Evolutionary conservation across 53 echinoderm and acorn worm genomes (phyloP), one percentile per base, ranked within the genome.

Genomic region (Zoroaster sp.): DNA sequence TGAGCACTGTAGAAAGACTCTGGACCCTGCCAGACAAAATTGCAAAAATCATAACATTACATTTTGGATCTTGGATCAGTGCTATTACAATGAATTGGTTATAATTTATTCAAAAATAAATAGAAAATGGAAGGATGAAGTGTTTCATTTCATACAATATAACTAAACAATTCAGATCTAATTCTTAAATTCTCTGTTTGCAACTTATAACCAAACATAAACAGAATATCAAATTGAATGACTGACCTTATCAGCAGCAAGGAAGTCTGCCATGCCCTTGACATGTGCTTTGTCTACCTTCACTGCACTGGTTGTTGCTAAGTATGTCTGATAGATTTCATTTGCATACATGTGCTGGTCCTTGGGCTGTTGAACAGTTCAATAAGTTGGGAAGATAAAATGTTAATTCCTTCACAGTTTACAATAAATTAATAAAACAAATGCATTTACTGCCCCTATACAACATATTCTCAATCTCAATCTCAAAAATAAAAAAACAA

Each of bases 1-100:
- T 97, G 98, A 47, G 95, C 98, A 15, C 94, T 89, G 89, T 91
- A 96, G 93, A 98, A 98, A n/a, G 98, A 92, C 69, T 96, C 92
- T 11, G 95, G 98, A 2, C 95, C 98, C 93, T 94, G 70, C 4
- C 43, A 52, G 43, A 38, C 23, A 53, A 21, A 46, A 17, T 37
- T 15, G 33, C 2, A 35, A 12, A 87, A 43, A 46, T 10, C 17
- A 88, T 42, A 31, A 39, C 8, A 37, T 35, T 13, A 77, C 30
- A 9, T 79, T 0, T 6, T 66, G 5, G 66, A 18, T 12, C 20
- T 66, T 11, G 15, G 20, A 20, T 15, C 66, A 5, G 21, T 20
- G 5, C 6, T 66, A 11, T 20, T 66, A 5, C 23, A 66, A 11
- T 66, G n/a, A n/a, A n/a, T n/a, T n/a, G n/a, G n/a, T n/a, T n/a